Conservation (phyloP, 2,113 vertebrate species). For the Myiagra hebetior region DNA sequence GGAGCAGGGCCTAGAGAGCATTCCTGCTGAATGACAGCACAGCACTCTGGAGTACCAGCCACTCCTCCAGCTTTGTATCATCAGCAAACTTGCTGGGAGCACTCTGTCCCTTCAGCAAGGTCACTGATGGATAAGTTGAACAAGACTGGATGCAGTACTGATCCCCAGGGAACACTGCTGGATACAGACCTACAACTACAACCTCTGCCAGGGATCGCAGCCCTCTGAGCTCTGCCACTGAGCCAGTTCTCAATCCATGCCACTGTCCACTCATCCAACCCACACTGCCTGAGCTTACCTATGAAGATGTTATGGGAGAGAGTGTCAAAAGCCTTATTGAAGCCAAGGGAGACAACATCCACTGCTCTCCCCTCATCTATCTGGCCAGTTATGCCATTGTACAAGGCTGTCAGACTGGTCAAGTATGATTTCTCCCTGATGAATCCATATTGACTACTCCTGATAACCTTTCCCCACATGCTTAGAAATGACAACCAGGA, state of each 20-base stretch:
- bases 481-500: neutral
- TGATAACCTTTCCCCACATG: neutral
- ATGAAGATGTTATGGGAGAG: rapidly evolving
- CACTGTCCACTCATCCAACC: neutral
- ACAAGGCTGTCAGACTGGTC: neutral
- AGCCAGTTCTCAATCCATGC: neutral
- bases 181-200: neutral
- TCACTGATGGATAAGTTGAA: neutral
- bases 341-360: neutral
- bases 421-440: neutral
- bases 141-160: neutral
- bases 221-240: neutral
- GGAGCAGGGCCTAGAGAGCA: neutral
- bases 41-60: neutral
- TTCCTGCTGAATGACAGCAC: neutral
- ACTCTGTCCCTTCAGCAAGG: neutral
- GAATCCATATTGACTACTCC: neutral
- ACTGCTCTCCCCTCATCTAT: neutral
- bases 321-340: neutral
- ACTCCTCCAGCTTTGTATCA: neutral
- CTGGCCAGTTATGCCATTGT: too few species aligned
- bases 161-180: neutral
- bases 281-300: neutral
- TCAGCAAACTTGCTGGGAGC: neutral
- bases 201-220: neutral